A percentile compares a stretch with the other conserved stretches of the same genome.
These are phyloP conservation scores for Urocyon cinereoargenteus DNA, from an alignment of 2,797 vertebrate genomes.

Conservation along the genomic window DNA sequence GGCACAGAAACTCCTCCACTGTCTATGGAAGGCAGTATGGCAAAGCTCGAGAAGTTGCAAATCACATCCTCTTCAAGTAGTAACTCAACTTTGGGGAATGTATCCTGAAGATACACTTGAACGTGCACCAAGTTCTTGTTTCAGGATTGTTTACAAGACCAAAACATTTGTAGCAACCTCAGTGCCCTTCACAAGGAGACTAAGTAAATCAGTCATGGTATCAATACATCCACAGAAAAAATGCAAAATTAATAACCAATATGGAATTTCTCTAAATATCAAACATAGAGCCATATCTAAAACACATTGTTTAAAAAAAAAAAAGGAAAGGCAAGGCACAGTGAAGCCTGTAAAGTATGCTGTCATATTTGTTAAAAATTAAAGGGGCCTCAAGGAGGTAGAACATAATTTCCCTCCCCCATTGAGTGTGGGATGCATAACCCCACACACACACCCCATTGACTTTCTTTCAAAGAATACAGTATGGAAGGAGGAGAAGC, in stretches of 20 bases:
- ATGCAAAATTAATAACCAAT: background rate
- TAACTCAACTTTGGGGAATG: background rate
- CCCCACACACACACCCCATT: too few relatives aligned
- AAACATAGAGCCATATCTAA: background rate
- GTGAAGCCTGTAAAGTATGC: background rate
- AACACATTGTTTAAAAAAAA: background rate
- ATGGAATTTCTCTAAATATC: background rate
- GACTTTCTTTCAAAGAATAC: background rate
- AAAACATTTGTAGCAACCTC: background rate
- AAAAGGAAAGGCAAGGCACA: background rate
- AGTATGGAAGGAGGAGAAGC: background rate
- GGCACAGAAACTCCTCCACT: background rate
- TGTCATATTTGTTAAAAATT: background rate
- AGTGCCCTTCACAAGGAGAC: background rate
- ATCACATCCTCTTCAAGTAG: background rate
- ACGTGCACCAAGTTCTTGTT: background rate
- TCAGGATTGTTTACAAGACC: background rate
- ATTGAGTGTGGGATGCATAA: accelerated
- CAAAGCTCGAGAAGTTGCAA: background rate
- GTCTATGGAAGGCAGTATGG: background rate
- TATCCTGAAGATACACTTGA: background rate
- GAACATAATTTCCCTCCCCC: too few relatives aligned
- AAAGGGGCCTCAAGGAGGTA: background rate
- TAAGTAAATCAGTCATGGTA: background rate
- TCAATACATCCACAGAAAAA: background rate